Conservation (phyloP, 2,797 vertebrate species). For the Galagoides demidoff region DNA sequence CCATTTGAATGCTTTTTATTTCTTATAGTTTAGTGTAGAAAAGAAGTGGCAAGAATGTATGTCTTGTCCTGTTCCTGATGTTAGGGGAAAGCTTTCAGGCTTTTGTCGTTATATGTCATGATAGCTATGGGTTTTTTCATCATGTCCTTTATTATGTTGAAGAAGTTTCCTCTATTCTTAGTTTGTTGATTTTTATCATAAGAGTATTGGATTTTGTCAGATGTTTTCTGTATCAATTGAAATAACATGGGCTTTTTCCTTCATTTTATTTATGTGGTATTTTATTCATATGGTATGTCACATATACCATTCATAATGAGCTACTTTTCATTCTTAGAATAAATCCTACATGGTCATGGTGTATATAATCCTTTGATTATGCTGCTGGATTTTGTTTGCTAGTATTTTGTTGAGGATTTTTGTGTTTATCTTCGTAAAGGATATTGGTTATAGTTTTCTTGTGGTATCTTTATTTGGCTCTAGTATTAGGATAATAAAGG, state of each 20-base stretch:
- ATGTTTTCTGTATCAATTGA: neutral
- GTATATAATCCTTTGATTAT: neutral
- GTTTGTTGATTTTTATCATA: neutral
- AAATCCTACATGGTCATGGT: neutral
- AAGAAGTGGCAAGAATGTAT: neutral
- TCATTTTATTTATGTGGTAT: neutral
- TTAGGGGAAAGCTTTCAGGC: neutral
- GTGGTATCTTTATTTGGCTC: neutral
- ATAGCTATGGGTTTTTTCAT: neutral
- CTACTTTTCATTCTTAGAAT: neutral
- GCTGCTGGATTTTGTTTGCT: neutral
- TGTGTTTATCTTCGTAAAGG: neutral
- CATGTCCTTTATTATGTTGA: neutral
- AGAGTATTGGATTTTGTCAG: neutral
- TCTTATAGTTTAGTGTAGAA: neutral
- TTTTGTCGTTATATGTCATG: neutral
- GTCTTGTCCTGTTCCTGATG: neutral
- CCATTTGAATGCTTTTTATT: neutral
- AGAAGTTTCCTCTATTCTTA: neutral
- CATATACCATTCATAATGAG: neutral
- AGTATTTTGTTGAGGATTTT: neutral
- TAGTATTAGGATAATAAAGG: neutral
- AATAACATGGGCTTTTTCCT: neutral
- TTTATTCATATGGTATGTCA: neutral
- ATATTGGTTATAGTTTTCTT: neutral